phyloP scores from a whole-genome alignment of 1,140 invertebrate genomes.

The Cydia amplana region DNA sequence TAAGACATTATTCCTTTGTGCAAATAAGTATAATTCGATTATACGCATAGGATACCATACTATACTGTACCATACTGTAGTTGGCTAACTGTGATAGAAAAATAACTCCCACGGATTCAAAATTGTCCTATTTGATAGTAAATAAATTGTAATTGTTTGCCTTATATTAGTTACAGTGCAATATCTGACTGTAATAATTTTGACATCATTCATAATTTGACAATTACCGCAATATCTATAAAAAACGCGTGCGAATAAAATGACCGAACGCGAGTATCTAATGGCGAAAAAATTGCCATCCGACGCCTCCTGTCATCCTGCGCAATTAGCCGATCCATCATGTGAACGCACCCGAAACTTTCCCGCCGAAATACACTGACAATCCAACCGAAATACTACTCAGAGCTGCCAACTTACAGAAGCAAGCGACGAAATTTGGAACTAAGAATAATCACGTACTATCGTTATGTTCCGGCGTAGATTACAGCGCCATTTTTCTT shows the following conservation, averaged over 20 bases:
- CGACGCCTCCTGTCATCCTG: conserved; percentile 41
- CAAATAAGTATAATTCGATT: background rate
- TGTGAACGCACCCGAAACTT: conserved; percentile 36
- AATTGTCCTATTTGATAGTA: too few relatives aligned
- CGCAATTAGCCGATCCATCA: conserved; percentile 59
- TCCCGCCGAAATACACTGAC: conserved; percentile 32
- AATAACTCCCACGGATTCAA: too few relatives aligned
- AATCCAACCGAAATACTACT: conserved; percentile 27
- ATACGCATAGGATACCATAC: background rate
- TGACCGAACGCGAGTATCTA: conserved; percentile 31
- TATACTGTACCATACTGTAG: background rate
- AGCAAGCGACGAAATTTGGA: background rate
- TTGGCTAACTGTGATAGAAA: too few relatives aligned
- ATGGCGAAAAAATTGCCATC: conserved; percentile 37
- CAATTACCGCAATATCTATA: conserved; percentile 28
- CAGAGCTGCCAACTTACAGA: background rate
- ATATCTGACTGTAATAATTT: conserved; percentile 20
- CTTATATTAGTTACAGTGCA: background rate
- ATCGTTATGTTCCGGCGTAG: background rate
- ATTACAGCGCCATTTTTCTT: background rate
- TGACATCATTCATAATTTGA: conserved; percentile 24
- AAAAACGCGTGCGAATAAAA: conserved; percentile 29
- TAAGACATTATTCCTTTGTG: conserved; percentile 1
- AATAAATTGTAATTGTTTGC: background rate
- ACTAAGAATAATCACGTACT: background rate